Percentiles rank a stretch among this genome's conserved stretches.
phyloP scores from a whole-genome alignment of 2,797 vertebrate genomes.

The Phylloscopus collybita region DNA sequence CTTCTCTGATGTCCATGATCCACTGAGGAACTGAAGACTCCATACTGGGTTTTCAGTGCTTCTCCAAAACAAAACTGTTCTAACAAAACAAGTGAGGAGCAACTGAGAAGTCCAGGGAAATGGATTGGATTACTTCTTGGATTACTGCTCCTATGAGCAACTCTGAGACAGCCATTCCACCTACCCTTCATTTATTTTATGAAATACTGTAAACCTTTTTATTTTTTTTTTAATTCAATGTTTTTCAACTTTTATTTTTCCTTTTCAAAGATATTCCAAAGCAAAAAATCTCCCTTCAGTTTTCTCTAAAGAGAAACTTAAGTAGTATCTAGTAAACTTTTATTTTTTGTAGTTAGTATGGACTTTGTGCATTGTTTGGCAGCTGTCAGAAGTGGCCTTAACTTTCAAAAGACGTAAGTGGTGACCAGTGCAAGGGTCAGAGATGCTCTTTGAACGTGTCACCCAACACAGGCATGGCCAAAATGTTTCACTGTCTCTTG shows the following conservation, averaged over 20 bases:
- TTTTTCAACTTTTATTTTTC: background rate
- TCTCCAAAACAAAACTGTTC: background rate
- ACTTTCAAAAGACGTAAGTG: background rate
- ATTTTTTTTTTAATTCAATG: background rate
- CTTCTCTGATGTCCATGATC: background rate
- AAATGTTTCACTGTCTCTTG: background rate
- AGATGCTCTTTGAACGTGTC: accelerated
- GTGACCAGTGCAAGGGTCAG: background rate
- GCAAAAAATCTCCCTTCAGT: background rate
- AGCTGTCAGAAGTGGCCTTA: background rate
- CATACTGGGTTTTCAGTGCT: background rate
- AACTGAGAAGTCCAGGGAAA: background rate
- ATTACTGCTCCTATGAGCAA: background rate
- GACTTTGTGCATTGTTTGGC: background rate
- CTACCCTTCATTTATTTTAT: background rate
- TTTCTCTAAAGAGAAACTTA: background rate
- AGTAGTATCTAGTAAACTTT: background rate
- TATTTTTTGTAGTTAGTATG: background rate
- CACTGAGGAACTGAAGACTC: background rate
- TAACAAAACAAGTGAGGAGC: background rate
- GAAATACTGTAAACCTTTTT: background rate
- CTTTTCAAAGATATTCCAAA: background rate
- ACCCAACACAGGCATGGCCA: background rate
- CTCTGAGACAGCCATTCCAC: background rate
- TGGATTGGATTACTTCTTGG: background rate